A percentile compares a stretch with the other conserved stretches of the same genome.
Conservation (phyloP, 2,113 vertebrate species). For the Gavia stellata region DNA sequence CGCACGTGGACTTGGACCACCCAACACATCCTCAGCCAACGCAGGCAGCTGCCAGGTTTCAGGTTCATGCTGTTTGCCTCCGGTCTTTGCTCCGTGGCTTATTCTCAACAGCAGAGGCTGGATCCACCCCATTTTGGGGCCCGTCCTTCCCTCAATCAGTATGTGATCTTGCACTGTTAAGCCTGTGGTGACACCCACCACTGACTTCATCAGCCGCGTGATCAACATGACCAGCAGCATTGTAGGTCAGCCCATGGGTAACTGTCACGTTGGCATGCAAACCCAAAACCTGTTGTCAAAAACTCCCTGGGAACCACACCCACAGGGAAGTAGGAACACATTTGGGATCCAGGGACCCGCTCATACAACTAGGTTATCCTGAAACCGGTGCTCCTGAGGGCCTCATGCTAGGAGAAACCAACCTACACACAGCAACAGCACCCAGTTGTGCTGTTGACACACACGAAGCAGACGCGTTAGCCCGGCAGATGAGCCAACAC, state of each 20-base stretch:
- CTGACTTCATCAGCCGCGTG: accelerated
- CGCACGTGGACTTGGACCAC: accelerated
- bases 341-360: background rate
- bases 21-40: background rate
- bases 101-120: background rate
- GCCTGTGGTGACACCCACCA: background rate
- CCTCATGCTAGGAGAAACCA: background rate
- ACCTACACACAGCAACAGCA: accelerated
- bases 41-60: background rate
- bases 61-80: background rate
- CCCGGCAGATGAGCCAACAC: background rate
- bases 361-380: background rate
- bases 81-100: background rate
- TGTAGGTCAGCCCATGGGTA: background rate
- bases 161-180: background rate
- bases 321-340: background rate
- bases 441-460: background rate
- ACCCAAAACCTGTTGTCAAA: background rate
- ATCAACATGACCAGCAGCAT: background rate
- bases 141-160: background rate
- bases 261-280: background rate
- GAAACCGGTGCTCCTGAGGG: background rate
- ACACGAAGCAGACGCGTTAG: background rate
- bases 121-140: background rate
- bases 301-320: background rate